These are phyloP conservation scores for Lepidostoma basale DNA, from an alignment of 1,140 invertebrate genomes.

Conservation along the genomic window DNA sequence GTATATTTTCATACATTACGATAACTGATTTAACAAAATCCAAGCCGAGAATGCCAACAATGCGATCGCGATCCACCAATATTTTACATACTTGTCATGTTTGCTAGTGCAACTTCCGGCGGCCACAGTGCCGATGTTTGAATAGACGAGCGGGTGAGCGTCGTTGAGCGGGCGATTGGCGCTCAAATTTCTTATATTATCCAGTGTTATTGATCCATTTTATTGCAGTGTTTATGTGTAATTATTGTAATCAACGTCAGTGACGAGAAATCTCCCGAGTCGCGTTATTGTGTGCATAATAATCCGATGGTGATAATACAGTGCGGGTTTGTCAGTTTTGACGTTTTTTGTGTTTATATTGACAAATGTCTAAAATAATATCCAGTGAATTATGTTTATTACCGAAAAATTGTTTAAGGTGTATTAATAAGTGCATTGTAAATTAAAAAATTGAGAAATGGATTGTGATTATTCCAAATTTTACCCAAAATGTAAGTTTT, in stretches of 20 bases:
- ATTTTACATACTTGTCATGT: slow-evolving; percentile 80
- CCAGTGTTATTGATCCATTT: slow-evolving; percentile 33
- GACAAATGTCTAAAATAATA: slow-evolving; percentile 35
- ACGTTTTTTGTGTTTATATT: slow-evolving; percentile 40
- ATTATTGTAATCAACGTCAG: slow-evolving; percentile 59
- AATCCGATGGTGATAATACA: neutral
- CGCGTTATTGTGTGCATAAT: slow-evolving; percentile 54
- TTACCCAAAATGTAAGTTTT: slow-evolving; percentile 60
- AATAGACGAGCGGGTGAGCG: slow-evolving; percentile 60
- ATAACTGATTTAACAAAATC: slow-evolving; percentile 62
- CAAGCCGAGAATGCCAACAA: slow-evolving; percentile 71
- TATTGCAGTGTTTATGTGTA: slow-evolving; percentile 57
- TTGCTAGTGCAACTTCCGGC: slow-evolving; percentile 56
- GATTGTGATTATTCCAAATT: slow-evolving; percentile 63
- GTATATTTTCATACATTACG: slow-evolving; percentile 64
- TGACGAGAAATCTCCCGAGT: slow-evolving; percentile 63
- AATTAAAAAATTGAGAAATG: slow-evolving; percentile 48
- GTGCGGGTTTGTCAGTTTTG: slow-evolving; percentile 34
- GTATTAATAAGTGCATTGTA: slow-evolving; percentile 14
- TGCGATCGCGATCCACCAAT: slow-evolving; percentile 77
- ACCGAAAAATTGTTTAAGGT: slow-evolving; percentile 9
- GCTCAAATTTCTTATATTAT: slow-evolving; percentile 48
- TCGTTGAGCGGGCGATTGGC: slow-evolving; percentile 55
- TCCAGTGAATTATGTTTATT: slow-evolving; percentile 32
- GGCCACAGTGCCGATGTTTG: slow-evolving; percentile 62